phyloP scores from a whole-genome alignment of 2,797 vertebrate genomes.

The Neosilurus mollespiculum region DNA sequence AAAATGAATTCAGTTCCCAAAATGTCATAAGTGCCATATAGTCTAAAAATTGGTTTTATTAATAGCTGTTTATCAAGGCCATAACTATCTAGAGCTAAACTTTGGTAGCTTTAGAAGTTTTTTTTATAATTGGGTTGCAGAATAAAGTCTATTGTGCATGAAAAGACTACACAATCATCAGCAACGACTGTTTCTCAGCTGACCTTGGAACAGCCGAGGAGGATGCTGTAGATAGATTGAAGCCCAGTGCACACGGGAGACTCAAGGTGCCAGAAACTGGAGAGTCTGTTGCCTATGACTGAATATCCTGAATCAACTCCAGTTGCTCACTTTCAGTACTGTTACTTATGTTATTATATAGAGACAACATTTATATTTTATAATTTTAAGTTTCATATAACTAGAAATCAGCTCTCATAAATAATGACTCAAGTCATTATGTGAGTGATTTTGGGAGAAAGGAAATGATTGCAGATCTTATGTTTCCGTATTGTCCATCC shows the following conservation, averaged over 20 bases:
- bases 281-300: no score
- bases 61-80: neutral
- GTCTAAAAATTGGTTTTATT: neutral
- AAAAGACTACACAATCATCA: neutral
- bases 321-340: no score
- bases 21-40: neutral
- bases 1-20: neutral
- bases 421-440: neutral
- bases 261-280: no score
- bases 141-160: neutral
- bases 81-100: neutral
- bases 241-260: no score
- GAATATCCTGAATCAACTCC: no score
- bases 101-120: neutral
- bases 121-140: neutral
- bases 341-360: no score
- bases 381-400: no score
- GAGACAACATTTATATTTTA: no score
- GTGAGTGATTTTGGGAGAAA: no score
- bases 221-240: neutral
- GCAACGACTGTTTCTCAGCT: neutral
- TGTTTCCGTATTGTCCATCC: no score
- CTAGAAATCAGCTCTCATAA: no score
- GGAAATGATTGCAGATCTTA: no score
- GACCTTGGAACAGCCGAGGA: neutral